Base-by-base conservation (phyloP, 2,797 vertebrate genomes). In the Schizopygopsis pylzovi region DNA sequence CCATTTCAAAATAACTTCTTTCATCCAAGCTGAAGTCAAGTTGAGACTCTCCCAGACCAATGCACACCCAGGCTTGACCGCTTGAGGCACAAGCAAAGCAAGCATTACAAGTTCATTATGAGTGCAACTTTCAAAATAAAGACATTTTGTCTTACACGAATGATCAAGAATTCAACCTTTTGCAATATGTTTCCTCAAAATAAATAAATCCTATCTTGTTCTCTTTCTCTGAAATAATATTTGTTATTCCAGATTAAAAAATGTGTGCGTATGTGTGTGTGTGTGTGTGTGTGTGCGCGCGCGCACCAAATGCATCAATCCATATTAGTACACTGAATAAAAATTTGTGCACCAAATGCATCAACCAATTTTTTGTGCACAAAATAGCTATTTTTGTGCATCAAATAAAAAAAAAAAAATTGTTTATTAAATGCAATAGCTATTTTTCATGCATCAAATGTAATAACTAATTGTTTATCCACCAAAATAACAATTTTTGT, bases 1-100 rank as follows among this genome's bases (percentile, higher is more conserved):
- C 65, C 76, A 84, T 80, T 82, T 83, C 82, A 33, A 43, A 52
- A 22, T 33, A 49, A 54, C 13, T 3, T 67, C 73, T 45, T 22
- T 52, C 7, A 25, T 15, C 16, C 12, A 47, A 18, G 56, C 20
- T 43, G 20, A 39, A 28, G 75, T 75, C 86, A 71, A 63, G 81
- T 80, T 78, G 76, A 79, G 61, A 75, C 75, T 7, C 70, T 59
- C 13, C 7, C 4, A 12, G 54, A 39, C 5, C 41, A 77, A 11
- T 56, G 45, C 20, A 10, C n/a, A 76, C n/a, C 72, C 25, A 2
- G 54, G 56, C 54, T n/a, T 4, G 63, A 67, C 28, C 15, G 4
- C 33, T 39, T 16, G 33, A 68, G 65, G 6, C 7, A 25, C 13
- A 37, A 67, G 65, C 65, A 37, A 33, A 54, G 8, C 6, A 52